Evolutionary conservation across 2,797 vertebrate genomes (phyloP).

Genomic region (Gallinago solitaria): DNA sequence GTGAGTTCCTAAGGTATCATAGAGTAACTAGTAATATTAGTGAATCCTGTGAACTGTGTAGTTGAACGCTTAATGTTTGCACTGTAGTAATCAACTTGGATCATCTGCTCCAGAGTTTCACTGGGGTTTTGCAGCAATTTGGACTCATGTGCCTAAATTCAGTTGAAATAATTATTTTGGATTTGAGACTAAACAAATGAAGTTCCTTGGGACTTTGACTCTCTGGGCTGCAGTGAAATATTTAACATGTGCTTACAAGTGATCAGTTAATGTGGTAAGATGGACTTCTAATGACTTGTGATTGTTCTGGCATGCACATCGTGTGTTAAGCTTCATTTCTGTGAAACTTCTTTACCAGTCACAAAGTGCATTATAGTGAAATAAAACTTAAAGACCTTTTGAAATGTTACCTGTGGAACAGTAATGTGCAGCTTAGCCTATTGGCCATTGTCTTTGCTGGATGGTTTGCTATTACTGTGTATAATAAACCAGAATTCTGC

Average conservation of each 20-base stretch:
- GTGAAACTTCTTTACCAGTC: not conserved
- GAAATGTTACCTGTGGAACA: not conserved
- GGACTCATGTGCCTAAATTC: not conserved
- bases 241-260: not conserved
- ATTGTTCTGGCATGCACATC: not conserved
- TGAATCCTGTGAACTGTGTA: not conserved
- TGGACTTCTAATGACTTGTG: not conserved
- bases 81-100: not conserved
- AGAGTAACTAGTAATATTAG: not conserved
- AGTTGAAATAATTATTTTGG: not conserved
- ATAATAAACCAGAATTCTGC: not conserved
- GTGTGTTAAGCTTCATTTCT: not conserved
- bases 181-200: constrained; percentile 3
- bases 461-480: not conserved
- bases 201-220: constrained; percentile 28
- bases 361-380: not conserved
- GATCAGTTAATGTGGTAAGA: not conserved
- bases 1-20: not conserved
- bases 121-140: not conserved
- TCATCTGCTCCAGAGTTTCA: not conserved
- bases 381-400: not conserved
- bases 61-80: not conserved
- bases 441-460: not conserved
- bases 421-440: not conserved
- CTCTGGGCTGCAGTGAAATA: constrained; percentile 31